Conservation (phyloP, 2,797 vertebrate genomes). For the Discoglossus pictus region DNA sequence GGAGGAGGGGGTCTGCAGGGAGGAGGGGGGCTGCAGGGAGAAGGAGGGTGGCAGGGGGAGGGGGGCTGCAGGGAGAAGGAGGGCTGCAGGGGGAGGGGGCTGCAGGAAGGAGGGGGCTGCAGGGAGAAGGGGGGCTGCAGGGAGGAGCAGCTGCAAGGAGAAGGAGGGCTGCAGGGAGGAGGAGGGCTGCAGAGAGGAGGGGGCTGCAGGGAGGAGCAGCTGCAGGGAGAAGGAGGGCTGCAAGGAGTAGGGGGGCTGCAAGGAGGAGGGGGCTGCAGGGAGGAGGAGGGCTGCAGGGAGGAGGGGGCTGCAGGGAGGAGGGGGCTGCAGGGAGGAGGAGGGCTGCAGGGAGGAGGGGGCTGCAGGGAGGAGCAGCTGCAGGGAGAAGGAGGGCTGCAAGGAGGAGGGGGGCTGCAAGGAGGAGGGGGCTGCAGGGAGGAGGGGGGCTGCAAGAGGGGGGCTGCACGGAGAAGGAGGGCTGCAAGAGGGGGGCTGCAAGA, state of each 20-base stretch:
- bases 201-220: too few relatives aligned
- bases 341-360: too few relatives aligned
- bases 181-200: constrained; percentile 13
- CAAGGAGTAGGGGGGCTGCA: constrained; percentile 83
- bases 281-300: constrained; percentile 41
- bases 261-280: constrained; percentile 66
- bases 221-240: neutral
- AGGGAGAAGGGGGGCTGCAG: constrained; percentile 64
- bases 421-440: constrained; percentile 1
- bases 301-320: constrained; percentile 10
- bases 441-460: constrained; percentile 50
- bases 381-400: too few relatives aligned
- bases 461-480: constrained; percentile 49
- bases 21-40: too few relatives aligned
- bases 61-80: constrained; percentile 42
- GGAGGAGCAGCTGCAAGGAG: constrained; percentile 84
- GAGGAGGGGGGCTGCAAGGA: too few relatives aligned
- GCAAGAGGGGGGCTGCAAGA: too few relatives aligned
- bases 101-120: constrained; percentile 67
- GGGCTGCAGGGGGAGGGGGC: constrained; percentile 61
- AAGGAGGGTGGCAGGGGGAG: too few relatives aligned
- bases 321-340: too few relatives aligned
- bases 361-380: too few relatives aligned
- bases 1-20: too few relatives aligned
- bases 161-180: constrained; percentile 48